phyloP scores from a whole-genome alignment of 2,888 invertebrate species.

The Embidobia sp. region DNA sequence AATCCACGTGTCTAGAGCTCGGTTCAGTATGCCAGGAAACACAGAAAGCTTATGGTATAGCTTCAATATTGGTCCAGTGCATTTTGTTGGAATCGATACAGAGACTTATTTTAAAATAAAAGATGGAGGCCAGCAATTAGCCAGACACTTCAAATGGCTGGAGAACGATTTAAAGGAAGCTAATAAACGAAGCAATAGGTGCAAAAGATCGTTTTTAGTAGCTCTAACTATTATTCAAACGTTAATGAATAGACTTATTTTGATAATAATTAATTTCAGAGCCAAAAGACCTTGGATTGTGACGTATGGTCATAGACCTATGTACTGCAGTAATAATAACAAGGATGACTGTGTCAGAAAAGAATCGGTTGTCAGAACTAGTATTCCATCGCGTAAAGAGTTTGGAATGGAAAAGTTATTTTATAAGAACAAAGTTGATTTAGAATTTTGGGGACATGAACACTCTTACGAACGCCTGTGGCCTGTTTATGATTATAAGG shows the following conservation, averaged over 20 bases:
- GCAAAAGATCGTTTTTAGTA: background rate
- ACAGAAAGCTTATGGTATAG: constrained; percentile 90
- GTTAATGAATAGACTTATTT: no score
- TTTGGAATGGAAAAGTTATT: constrained; percentile 93
- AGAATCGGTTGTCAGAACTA: constrained; percentile 86
- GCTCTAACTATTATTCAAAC: no score
- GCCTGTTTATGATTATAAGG: constrained; percentile 94
- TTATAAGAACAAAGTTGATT: constrained; percentile 94
- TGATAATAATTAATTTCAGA: constrained; percentile 73
- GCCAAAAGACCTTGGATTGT: constrained; percentile 90
- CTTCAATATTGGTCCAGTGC: constrained; percentile 93
- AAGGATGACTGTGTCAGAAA: constrained; percentile 89
- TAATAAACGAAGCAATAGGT: constrained; percentile 88
- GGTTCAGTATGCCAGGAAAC: constrained; percentile 95
- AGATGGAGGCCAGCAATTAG: constrained; percentile 91
- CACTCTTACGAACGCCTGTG: constrained; percentile 98
- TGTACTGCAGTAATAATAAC: constrained; percentile 94
- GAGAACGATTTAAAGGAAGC: constrained; percentile 90
- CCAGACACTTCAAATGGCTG: constrained; percentile 93
- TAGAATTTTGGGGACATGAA: constrained; percentile 98
- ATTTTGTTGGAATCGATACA: constrained; percentile 95
- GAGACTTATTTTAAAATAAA: constrained; percentile 96
- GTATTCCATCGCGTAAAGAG: constrained; percentile 85
- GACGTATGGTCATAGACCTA: constrained; percentile 92
- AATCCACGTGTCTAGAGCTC: constrained; percentile 83